phyloP scores from a whole-genome alignment of 64 coral and sea anemone species.

The Pachyseris speciosa region DNA sequence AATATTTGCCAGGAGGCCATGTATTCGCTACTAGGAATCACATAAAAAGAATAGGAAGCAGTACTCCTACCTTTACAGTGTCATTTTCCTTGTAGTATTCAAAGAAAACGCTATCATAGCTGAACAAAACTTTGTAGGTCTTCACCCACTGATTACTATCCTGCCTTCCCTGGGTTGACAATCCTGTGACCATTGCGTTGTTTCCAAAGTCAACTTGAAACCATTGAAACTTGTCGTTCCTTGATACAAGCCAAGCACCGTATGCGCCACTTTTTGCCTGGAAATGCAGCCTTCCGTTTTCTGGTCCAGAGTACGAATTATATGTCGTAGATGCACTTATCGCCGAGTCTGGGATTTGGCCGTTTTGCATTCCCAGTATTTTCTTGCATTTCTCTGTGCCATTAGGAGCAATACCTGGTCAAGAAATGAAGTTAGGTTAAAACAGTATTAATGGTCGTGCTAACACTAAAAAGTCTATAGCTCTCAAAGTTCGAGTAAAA shows the following conservation, averaged over 20 bases:
- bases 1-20: too few species aligned
- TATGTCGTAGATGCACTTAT: slow-evolving; percentile 52
- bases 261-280: slow-evolving; percentile 2
- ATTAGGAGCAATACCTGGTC: slow-evolving; percentile 11
- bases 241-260: slow-evolving; percentile 27
- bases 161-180: slow-evolving; percentile 53
- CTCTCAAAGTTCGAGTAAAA: too few species aligned
- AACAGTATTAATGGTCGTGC: too few species aligned
- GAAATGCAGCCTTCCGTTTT: slow-evolving; percentile 46
- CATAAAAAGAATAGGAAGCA: too few species aligned
- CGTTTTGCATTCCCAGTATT: slow-evolving; percentile 47
- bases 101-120: slow-evolving; percentile 41
- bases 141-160: slow-evolving; percentile 40
- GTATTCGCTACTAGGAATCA: too few species aligned
- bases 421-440: not conserved
- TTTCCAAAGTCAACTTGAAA: slow-evolving; percentile 43
- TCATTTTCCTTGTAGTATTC: slow-evolving; percentile 55
- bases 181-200: slow-evolving; percentile 9
- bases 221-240: slow-evolving; percentile 40
- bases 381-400: not conserved
- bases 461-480: too few species aligned
- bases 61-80: slow-evolving; percentile 34
- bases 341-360: slow-evolving; percentile 18
- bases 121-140: slow-evolving; percentile 27
- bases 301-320: not conserved